phyloP scores from a whole-genome alignment of 2,888 invertebrate genomes.

The Andrena dorsata region DNA sequence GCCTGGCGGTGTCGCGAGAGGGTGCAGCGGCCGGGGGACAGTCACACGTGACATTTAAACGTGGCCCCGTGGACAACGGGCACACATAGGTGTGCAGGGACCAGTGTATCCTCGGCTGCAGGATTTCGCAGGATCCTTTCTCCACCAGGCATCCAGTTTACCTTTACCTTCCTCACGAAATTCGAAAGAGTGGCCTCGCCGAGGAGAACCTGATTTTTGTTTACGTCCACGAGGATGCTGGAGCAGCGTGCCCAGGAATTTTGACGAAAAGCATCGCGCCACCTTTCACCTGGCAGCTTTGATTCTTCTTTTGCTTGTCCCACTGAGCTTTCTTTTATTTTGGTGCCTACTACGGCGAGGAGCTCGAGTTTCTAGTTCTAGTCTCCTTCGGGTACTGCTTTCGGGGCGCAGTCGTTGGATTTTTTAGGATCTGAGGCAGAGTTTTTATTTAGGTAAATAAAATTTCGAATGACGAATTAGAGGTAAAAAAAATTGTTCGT shows the following conservation, averaged over 20 bases:
- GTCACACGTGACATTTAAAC: conserved; percentile 70
- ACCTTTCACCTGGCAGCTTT: background rate
- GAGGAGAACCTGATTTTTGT: conserved; percentile 50
- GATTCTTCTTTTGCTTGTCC: background rate
- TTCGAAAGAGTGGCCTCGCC: conserved; percentile 28
- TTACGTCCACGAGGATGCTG: conserved; percentile 21
- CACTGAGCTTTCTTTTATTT: background rate
- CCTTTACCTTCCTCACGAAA: conserved; percentile 60
- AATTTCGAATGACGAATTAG: too few species aligned
- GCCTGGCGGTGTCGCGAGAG: conserved; percentile 43
- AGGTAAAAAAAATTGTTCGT: too few species aligned
- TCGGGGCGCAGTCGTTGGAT: too few species aligned
- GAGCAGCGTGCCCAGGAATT: background rate
- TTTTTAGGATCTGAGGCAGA: too few species aligned
- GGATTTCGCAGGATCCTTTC: conserved; percentile 51
- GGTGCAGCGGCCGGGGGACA: conserved; percentile 56
- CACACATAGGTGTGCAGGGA: conserved; percentile 1
- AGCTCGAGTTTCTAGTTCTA: too few species aligned
- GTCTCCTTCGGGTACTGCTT: too few species aligned
- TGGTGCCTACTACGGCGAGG: background rate
- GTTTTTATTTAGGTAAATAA: too few species aligned
- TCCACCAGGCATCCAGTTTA: conserved; percentile 44
- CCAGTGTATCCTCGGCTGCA: background rate
- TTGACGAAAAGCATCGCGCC: background rate
- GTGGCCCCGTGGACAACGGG: conserved; percentile 1